These are phyloP conservation scores for Caretta caretta DNA, from an alignment of 2,113 vertebrate genomes.

Conservation along the genomic window DNA sequence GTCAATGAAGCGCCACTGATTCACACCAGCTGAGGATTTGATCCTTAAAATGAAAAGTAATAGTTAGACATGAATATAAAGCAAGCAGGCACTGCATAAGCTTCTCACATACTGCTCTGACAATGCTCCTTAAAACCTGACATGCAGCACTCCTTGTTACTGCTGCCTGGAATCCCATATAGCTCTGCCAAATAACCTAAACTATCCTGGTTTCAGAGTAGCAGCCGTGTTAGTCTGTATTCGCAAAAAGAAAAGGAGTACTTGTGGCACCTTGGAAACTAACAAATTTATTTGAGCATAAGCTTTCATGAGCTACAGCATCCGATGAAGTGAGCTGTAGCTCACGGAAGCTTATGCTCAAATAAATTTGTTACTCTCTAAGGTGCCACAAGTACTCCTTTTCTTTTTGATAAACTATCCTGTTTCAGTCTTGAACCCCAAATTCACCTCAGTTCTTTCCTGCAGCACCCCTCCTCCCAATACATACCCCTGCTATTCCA, in stretches of 20 bases:
- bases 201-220: background rate
- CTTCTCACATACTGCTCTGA: background rate
- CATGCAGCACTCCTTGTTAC: background rate
- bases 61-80: constrained; percentile 16
- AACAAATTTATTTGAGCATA: too few species aligned
- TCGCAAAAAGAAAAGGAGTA: too few species aligned
- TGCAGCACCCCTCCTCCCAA: background rate
- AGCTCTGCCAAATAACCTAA: background rate
- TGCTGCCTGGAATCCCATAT: background rate
- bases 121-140: background rate
- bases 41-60: constrained; percentile 12
- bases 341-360: too few species aligned
- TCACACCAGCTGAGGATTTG: constrained; percentile 3
- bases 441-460: background rate
- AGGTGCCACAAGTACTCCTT: too few species aligned
- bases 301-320: too few species aligned
- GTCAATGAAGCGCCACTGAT: constrained; percentile 20
- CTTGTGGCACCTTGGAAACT: too few species aligned
- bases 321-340: too few species aligned
- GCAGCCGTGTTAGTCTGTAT: too few species aligned
- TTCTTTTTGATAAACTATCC: background rate
- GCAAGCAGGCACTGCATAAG: background rate
- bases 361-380: too few species aligned
- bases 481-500: background rate
- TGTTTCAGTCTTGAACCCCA: background rate